Evolutionary conservation across 2,113 vertebrate species (phyloP), one percentile per base, ranked within the genome.

Genomic region (Hymenochirus boettgeri): DNA sequence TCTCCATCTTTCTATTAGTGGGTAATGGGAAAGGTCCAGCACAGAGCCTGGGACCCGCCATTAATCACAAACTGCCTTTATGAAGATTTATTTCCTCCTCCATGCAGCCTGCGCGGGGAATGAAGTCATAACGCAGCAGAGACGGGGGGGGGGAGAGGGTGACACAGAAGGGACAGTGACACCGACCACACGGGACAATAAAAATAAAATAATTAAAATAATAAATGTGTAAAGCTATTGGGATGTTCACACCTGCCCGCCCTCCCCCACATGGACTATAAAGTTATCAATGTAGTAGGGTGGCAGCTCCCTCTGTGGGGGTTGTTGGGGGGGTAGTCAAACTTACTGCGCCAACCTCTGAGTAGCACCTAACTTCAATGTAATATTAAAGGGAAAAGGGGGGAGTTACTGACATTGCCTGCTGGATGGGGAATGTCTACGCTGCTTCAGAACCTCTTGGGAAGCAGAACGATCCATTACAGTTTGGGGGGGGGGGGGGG

Each of bases 1-100:
- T 89, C 90, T 95, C 92, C 92, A 95, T 95, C 93, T 95, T 95
- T 91, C 79, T 87, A 95, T 94, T 95, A 95, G 88, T 88, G 87
- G 85, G 85, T 94, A 95, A 94, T 94, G 91, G 92, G 89, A 89
- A 87, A 91, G 90, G 90, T 92, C 90, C 89, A 89, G 87, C 91
- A 88, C 88, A 89, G 89, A 89, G 89, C 91, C 88, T 80, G 88
- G 85, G 90, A 86, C 87, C 86, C 87, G 85, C 87, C 88, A 92
- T 92, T 92, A 90, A 92, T 92, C 90, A 92, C 90, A 89, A 88
- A 86, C 86, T 84, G 84, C 84, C 89, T 91, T 94, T 93, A 95
- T 95, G 92, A 95, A 95, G 92, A 95, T 95, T 95, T 95, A 95
- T 95, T 70, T 72, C 74, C 70, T 69, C 35, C 50, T 65, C 62